Conservation (phyloP, 2,797 vertebrate genomes). For the Gila robusta region DNA sequence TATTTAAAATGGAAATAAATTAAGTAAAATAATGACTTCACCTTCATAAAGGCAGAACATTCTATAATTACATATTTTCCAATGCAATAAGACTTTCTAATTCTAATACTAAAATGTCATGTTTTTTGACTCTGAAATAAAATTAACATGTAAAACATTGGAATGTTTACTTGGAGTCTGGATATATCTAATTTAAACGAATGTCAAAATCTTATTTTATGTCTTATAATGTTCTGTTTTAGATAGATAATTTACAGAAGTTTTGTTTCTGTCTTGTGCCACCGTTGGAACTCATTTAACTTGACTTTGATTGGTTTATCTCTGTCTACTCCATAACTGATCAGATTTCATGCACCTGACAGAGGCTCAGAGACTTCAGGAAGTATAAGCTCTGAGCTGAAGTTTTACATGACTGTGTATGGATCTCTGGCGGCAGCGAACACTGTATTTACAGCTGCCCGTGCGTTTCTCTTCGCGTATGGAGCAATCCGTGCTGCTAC, state of each 20-base stretch:
- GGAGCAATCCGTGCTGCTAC: slow-evolving; percentile 85
- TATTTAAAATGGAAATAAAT: not conserved
- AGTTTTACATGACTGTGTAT: slow-evolving; percentile 90
- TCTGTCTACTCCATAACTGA: not conserved
- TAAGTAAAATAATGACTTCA: not conserved
- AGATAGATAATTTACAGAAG: not conserved
- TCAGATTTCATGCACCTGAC: slow-evolving; percentile 64
- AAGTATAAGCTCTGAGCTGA: slow-evolving; percentile 80
- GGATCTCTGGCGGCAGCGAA: slow-evolving; percentile 85
- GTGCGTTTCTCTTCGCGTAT: slow-evolving; percentile 91
- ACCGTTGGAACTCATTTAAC: not conserved
- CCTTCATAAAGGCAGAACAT: not conserved
- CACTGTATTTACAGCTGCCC: slow-evolving; percentile 88
- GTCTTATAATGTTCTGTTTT: not conserved
- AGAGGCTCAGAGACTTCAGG: slow-evolving; percentile 6
- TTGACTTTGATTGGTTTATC: not conserved
- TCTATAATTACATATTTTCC: not conserved
- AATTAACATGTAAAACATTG: not conserved
- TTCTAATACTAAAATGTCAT: not conserved
- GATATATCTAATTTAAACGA: not conserved
- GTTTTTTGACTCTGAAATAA: not conserved
- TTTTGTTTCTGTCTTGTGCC: not conserved
- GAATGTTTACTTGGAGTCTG: not conserved
- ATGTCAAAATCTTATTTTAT: not conserved
- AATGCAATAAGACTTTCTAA: not conserved